Percentiles rank a stretch among this genome's conserved stretches.
Conservation (phyloP, 1,140 invertebrate species). For the Nephila pilipes region DNA sequence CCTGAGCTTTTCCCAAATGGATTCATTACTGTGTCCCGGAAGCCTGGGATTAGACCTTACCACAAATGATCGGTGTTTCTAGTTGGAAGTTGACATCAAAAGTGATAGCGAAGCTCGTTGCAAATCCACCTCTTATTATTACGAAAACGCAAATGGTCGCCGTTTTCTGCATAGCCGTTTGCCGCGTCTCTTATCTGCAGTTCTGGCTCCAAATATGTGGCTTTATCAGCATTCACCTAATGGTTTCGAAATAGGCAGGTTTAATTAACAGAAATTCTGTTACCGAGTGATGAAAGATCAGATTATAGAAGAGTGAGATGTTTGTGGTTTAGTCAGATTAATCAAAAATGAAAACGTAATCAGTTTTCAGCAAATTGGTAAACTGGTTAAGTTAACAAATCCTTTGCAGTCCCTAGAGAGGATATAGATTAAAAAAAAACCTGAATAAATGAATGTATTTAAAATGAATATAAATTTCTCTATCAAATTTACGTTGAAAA, state of each 20-base stretch:
- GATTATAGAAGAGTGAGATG: background rate
- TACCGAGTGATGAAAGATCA: background rate
- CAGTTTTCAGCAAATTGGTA: too few relatives aligned
- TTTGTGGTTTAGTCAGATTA: too few relatives aligned
- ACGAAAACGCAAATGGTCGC: background rate
- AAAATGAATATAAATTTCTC: too few relatives aligned
- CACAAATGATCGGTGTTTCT: constrained; percentile 9
- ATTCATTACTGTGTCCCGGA: constrained; percentile 38
- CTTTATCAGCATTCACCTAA: constrained; percentile 5
- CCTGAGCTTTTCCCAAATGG: background rate
- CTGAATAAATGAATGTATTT: too few relatives aligned
- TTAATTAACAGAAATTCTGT: background rate
- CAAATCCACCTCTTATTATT: background rate
- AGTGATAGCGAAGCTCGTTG: constrained; percentile 44
- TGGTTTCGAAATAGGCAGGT: constrained; percentile 7
- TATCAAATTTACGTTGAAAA: too few relatives aligned
- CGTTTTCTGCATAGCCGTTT: background rate
- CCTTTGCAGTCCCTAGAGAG: too few relatives aligned
- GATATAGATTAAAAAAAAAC: too few relatives aligned
- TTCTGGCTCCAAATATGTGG: background rate
- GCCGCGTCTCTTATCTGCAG: background rate
- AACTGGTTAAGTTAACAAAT: too few relatives aligned
- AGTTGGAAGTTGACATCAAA: constrained; percentile 41
- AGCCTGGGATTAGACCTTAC: constrained; percentile 6
- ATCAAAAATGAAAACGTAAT: too few relatives aligned